Conservation (phyloP, 2,888 invertebrate genomes). For the Glaucopsyche alexis region DNA sequence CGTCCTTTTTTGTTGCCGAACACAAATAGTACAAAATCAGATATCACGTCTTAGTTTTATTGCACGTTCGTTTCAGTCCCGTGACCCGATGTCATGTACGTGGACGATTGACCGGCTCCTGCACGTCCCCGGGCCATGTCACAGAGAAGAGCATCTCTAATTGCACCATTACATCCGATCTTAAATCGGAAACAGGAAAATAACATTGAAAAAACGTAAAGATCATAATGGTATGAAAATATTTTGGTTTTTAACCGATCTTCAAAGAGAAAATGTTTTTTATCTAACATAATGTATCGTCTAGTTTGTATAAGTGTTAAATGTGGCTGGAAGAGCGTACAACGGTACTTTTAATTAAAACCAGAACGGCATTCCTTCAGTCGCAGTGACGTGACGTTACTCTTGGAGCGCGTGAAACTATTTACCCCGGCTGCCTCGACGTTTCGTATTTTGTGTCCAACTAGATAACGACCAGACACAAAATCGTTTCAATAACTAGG, state of each 20-base stretch:
- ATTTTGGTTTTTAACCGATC: background rate
- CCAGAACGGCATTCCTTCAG: background rate
- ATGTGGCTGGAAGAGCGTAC: background rate
- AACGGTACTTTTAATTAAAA: slow-evolving; percentile 23
- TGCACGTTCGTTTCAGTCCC: slow-evolving; percentile 64
- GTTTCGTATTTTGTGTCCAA: background rate
- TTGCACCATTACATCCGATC: background rate
- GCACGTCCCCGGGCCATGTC: slow-evolving; percentile 39
- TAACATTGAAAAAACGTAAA: background rate
- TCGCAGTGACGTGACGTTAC: slow-evolving; percentile 3
- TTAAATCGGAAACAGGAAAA: slow-evolving; percentile 6
- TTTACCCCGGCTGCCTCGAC: background rate
- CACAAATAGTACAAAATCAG: slow-evolving; percentile 43
- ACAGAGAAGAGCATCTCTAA: slow-evolving; percentile 35
- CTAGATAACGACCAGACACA: background rate
- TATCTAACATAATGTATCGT: background rate
- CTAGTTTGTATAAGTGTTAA: background rate
- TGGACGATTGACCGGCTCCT: slow-evolving; percentile 55
- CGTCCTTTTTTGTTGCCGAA: slow-evolving; percentile 37
- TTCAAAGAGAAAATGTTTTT: too few relatives aligned
- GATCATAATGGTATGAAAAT: background rate
- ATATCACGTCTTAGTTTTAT: slow-evolving; percentile 75
- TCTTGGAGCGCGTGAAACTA: slow-evolving; percentile 19
- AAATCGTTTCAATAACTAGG: background rate
- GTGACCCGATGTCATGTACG: slow-evolving; percentile 51